These are phyloP conservation scores for Bhutanitis thaidina DNA, from an alignment of 2,888 invertebrate species.

Conservation along the genomic window DNA sequence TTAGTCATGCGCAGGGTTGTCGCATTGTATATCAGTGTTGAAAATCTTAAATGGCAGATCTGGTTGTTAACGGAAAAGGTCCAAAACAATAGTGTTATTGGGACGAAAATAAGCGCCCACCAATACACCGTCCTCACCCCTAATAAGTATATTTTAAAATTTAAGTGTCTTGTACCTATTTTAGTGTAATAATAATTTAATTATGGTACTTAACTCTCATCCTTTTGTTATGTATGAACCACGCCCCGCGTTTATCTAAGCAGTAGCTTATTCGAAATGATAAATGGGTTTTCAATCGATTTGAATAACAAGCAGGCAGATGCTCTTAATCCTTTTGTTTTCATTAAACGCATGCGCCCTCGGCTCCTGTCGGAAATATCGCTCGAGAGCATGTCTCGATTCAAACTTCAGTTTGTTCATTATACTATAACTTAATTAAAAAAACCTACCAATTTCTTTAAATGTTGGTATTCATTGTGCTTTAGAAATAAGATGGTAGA, in stretches of 20 bases:
- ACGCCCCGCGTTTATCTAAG: constrained; percentile 73
- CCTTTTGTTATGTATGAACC: constrained; percentile 70
- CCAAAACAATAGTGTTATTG: too few relatives aligned
- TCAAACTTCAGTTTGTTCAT: constrained; percentile 59
- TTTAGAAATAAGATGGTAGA: constrained; percentile 26
- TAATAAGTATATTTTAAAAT: too few relatives aligned
- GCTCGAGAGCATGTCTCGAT: constrained; percentile 64
- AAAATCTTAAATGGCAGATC: too few relatives aligned
- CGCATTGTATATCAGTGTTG: too few relatives aligned
- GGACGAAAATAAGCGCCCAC: too few relatives aligned
- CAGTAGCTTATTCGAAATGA: constrained; percentile 78
- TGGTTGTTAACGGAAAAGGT: too few relatives aligned
- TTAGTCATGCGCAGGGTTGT: background rate
- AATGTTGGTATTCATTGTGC: constrained; percentile 21
- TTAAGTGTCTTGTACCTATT: too few relatives aligned
- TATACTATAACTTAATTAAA: constrained; percentile 51
- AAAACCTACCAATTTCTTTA: constrained; percentile 23
- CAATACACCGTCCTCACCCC: too few relatives aligned
- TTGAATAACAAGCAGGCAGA: constrained; percentile 80
- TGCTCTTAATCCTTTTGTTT: constrained; percentile 80
- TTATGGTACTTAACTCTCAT: constrained; percentile 56
- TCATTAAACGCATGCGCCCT: constrained; percentile 79
- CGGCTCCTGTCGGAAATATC: constrained; percentile 77
- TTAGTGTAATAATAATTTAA: constrained; percentile 42
- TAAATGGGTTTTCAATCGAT: constrained; percentile 78